Base-by-base conservation (phyloP, 1,140 invertebrate species). In the Zaprionus camerounensis region DNA sequence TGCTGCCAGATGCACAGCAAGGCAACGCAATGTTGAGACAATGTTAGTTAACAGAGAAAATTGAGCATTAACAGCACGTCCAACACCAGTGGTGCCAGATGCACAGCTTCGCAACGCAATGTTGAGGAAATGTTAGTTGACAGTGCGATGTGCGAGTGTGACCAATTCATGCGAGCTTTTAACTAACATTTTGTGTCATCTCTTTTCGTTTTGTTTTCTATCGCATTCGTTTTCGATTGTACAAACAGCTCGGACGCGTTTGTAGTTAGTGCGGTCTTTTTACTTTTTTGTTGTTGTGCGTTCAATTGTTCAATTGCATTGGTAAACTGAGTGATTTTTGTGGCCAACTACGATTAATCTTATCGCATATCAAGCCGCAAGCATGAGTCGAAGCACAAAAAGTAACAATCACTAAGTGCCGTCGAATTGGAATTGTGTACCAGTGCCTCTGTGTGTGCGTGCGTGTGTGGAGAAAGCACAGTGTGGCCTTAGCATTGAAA, bases 341-440 rank as follows among this genome's bases (percentile, higher is more conserved):
- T 71, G 62, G 63, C 62, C 70, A 66, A 70, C 55, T 71, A 56
- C 31, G 31, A 34, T 71, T 87, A 81, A 87, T 88, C 84, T 87
- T 87, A 87, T 78, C 84, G 55, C 57, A 49, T 46, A 77, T 59
- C 49, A 70, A 78, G 69, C 53, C 64, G 49, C 64, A 71, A 78
- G 71, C 79, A 85, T 85, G 82, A 86, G 76, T 76, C 80, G 71
- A 55, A 69, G 36, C 71, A 61, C 55, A 65, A 69, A 63, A 61
- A 46, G 46, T 24, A 51, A 51, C 46, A 70, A 72, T 86, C 63
- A 71, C 74, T 76, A 41, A 85, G 63, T 74, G 76, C 44, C 38
- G 24, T 62, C 53, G 49, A 51, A 34, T 63, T 67, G 17, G 51
- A 58, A 51, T 31, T 46, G 62, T 49, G 24, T 9, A 15, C 46